Conservation (phyloP, 2,113 vertebrate species). For the Phasianus colchicus region DNA sequence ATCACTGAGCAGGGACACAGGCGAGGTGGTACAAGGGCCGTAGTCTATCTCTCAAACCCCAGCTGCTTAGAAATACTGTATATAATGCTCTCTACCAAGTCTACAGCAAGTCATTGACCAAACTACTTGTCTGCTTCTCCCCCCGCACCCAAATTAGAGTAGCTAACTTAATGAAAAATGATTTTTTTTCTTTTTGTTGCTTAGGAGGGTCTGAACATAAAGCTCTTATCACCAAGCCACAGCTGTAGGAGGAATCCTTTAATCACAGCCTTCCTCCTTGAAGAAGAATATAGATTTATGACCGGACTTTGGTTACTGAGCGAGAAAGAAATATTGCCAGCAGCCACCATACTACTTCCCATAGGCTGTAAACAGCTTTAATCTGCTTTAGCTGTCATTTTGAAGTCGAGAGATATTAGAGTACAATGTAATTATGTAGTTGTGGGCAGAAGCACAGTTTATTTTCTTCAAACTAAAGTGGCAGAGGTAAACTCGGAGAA, state of each 20-base stretch:
- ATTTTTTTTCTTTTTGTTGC: conserved; percentile 63
- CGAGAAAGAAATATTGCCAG: conserved; percentile 68
- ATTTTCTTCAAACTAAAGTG: conserved; percentile 53
- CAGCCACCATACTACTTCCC: conserved; percentile 57
- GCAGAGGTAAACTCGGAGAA: conserved; percentile 26
- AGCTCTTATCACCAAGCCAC: conserved; percentile 76
- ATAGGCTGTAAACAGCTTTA: conserved; percentile 72
- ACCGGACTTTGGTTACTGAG: conserved; percentile 72
- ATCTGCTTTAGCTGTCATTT: conserved; percentile 74
- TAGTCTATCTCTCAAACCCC: conserved; percentile 51
- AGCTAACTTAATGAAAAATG: conserved; percentile 69
- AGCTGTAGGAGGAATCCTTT: conserved; percentile 79
- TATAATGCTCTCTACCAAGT: conserved; percentile 5
- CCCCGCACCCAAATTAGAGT: conserved; percentile 55
- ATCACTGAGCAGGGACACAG: not conserved
- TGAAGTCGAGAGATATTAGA: conserved; percentile 74
- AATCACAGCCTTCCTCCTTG: conserved; percentile 77
- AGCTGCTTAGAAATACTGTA: conserved; percentile 28
- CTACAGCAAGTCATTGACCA: conserved; percentile 45
- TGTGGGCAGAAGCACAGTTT: conserved; percentile 63
- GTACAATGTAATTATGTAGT: conserved; percentile 73
- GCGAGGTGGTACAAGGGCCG: not conserved
- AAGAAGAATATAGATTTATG: conserved; percentile 79
- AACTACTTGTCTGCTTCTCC: conserved; percentile 39
- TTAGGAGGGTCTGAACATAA: conserved; percentile 72